These are phyloP conservation scores for Ctenosaura bakeri DNA, from an alignment of 2,797 vertebrate species.

Conservation along the genomic window DNA sequence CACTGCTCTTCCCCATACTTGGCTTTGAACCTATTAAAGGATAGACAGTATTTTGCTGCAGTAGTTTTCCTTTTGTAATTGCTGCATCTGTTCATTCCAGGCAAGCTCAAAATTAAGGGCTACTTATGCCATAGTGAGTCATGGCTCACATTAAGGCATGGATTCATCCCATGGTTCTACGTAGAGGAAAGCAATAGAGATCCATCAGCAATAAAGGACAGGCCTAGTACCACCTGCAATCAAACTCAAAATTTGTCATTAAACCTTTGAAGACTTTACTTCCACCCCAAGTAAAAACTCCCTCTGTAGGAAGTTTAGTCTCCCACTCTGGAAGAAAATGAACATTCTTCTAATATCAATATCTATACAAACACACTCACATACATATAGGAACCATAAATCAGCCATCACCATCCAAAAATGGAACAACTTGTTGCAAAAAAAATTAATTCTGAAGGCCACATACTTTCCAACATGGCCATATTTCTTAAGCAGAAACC, in stretches of 20 bases:
- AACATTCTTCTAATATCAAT: too few species aligned
- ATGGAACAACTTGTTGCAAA: too few species aligned
- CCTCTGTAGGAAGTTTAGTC: background rate
- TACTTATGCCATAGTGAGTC: background rate
- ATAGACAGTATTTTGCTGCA: background rate
- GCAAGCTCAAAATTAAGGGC: background rate
- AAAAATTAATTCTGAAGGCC: too few species aligned
- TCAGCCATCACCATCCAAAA: too few species aligned
- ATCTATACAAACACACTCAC: too few species aligned
- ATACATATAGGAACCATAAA: too few species aligned
- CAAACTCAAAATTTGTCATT: too few species aligned
- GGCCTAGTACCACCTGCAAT: background rate
- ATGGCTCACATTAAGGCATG: background rate
- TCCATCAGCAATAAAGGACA: background rate
- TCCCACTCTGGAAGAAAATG: background rate
- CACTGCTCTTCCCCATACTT: too few species aligned
- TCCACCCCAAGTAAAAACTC: too few species aligned
- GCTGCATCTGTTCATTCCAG: background rate
- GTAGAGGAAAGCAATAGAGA: background rate
- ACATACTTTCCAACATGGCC: too few species aligned
- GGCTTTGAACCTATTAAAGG: background rate
- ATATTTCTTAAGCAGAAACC: too few species aligned
- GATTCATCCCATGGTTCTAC: background rate
- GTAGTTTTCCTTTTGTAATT: background rate
- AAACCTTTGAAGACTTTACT: background rate